Base-by-base conservation (phyloP, 2,113 vertebrate species). In the Smithornis capensis region DNA sequence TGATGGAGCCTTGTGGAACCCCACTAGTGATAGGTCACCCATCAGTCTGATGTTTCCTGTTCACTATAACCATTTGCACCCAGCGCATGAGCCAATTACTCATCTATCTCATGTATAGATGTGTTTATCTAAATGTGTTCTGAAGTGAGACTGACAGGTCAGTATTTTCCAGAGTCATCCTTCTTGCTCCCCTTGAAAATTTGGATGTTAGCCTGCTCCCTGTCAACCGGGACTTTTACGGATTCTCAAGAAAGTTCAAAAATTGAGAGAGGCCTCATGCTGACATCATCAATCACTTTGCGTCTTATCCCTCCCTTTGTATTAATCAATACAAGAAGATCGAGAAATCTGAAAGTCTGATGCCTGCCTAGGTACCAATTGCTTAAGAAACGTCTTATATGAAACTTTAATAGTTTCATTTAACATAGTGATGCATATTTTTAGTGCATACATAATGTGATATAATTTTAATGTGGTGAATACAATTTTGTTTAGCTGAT, bases 181-280 rank as follows among this genome's bases (percentile, higher is more conserved):
- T 57, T 64, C 62, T 44, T 33, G 31, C 22, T 57, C 40, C 27
- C 40, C 52, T 88, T 74, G 37, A 67, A 52, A 74, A 52, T 33
- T 10, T n/a, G 19, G 33, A 6, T 18, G 25, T 23, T 44, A 44
- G 4, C 5, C 9, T 0, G 1, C 12, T 45, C 37, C 16, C 27
- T 59, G 52, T n/a, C 44, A 52, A 9, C 15, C n/a, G 19, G 27
- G 40, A 67, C 5, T 25, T 38, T 59, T 59, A 52, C 33, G 52
- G 45, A 12, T 60, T 69, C 42, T 17, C 27, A 44, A 64, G 62
- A 33, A 12, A 19, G 25, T 22, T 67, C 10, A 40, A 89, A 82
- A 68, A 25, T 45, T 40, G 38, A 74, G 33, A 74, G 50, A 53
- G 13, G 38, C 13, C 29, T 89, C 12, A 9, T 16, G 12, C 8